Percentiles rank a stretch among this genome's conserved stretches.
These are phyloP conservation scores for Nothocercus nigrocapillus DNA, from an alignment of 2,113 vertebrate genomes.

Conservation along the genomic window DNA sequence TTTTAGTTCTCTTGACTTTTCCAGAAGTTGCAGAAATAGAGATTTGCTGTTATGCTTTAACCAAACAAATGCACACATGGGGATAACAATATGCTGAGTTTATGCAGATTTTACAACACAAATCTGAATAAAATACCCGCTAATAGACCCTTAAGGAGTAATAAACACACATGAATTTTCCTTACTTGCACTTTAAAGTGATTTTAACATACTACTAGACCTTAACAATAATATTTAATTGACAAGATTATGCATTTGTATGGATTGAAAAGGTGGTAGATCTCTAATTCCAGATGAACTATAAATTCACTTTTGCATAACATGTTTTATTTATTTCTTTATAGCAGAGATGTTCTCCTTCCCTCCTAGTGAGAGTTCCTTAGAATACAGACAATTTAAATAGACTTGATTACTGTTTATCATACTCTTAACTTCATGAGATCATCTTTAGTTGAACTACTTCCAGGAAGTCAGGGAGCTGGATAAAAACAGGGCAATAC, in stretches of 20 bases:
- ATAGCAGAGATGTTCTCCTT: constrained; percentile 76
- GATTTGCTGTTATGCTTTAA: constrained; percentile 86
- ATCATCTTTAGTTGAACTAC: constrained; percentile 69
- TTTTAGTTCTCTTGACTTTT: constrained; percentile 84
- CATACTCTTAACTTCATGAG: constrained; percentile 77
- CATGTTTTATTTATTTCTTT: constrained; percentile 88
- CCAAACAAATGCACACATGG: constrained; percentile 87
- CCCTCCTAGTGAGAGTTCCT: constrained; percentile 81
- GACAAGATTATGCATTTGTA: constrained; percentile 88
- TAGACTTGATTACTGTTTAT: constrained; percentile 83
- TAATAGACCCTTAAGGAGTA: constrained; percentile 88
- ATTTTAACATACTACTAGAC: constrained; percentile 86
- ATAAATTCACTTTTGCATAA: constrained; percentile 85
- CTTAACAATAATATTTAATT: constrained; percentile 90
- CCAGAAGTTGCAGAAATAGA: constrained; percentile 88
- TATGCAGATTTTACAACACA: constrained; percentile 88
- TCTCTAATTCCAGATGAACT: constrained; percentile 84
- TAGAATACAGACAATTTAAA: constrained; percentile 83
- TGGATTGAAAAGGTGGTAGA: constrained; percentile 83
- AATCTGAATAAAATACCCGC: constrained; percentile 88
- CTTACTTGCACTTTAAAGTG: constrained; percentile 86
- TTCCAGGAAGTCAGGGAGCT: constrained; percentile 56
- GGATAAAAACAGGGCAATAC: neutral
- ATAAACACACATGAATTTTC: constrained; percentile 88
- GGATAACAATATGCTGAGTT: constrained; percentile 89